A percentile compares a stretch with the other conserved stretches of the same genome.
Evolutionary conservation across 2,888 invertebrate species (phyloP).

Genomic region (Chaitophorus viminalis): DNA sequence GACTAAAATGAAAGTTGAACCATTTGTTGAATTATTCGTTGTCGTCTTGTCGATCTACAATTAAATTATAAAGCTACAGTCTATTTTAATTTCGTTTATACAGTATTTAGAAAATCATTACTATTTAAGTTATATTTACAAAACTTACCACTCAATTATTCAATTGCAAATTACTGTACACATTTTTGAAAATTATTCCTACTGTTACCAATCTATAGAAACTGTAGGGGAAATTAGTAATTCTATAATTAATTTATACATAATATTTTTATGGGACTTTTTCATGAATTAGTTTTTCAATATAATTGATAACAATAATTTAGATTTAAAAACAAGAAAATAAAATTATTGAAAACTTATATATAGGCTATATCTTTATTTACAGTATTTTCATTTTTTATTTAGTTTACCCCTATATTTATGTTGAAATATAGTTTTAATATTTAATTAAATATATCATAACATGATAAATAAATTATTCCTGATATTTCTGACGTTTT

Average conservation of each 20-base stretch:
- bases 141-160: not conserved
- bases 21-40: conserved; percentile 7
- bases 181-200: too few relatives aligned
- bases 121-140: not conserved
- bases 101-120: not conserved
- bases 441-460: not conserved
- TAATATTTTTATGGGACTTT: too few relatives aligned
- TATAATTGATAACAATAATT: too few relatives aligned
- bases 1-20: not conserved
- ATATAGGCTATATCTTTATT: too few relatives aligned
- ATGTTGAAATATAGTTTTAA: not conserved
- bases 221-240: too few relatives aligned
- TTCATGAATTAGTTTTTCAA: too few relatives aligned
- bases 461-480: not conserved
- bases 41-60: conserved; percentile 4
- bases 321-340: too few relatives aligned
- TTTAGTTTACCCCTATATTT: not conserved
- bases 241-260: too few relatives aligned
- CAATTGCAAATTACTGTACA: too few relatives aligned
- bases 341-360: too few relatives aligned
- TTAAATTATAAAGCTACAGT: not conserved
- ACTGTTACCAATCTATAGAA: too few relatives aligned
- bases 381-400: not conserved
- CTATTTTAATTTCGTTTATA: conserved; percentile 7
- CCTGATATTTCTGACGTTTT: not conserved